Percentiles rank a stretch among this genome's conserved stretches.
These are phyloP conservation scores for Phaenicophaeus curvirostris DNA, from an alignment of 2,797 vertebrate genomes.

Conservation along the genomic window DNA sequence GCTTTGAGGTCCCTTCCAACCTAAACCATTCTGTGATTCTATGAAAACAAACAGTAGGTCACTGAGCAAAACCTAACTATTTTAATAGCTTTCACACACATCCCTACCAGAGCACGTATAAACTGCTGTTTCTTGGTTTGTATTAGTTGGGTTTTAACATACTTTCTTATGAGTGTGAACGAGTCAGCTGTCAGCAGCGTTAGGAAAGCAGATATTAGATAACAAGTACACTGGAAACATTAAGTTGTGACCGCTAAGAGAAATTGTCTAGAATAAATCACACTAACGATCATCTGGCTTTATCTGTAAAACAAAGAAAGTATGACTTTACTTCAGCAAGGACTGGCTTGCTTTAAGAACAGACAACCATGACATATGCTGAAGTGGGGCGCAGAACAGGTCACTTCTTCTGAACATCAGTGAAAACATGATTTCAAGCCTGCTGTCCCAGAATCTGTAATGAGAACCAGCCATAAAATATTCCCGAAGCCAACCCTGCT, in stretches of 20 bases:
- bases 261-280: slow-evolving; percentile 17
- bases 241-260: background rate
- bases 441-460: slow-evolving; percentile 5
- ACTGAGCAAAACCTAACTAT: background rate
- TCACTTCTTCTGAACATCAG: background rate
- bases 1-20: no score
- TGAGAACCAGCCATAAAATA: background rate
- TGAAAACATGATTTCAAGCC: slow-evolving; percentile 1
- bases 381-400: slow-evolving; percentile 4
- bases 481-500: background rate
- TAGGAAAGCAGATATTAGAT: slow-evolving; percentile 1
- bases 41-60: background rate
- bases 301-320: background rate
- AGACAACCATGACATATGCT: background rate
- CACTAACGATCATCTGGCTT: background rate
- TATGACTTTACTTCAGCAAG: background rate
- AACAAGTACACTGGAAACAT: background rate
- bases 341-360: background rate
- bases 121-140: background rate
- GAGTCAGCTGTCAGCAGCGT: background rate
- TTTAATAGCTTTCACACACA: rapidly evolving
- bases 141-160: background rate
- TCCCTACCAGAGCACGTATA: background rate
- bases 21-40: no score
- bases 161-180: background rate